Evolutionary conservation across 2,888 invertebrate genomes (phyloP), one percentile per base, ranked within the genome.

Genomic region (Hydriomena furcata): DNA sequence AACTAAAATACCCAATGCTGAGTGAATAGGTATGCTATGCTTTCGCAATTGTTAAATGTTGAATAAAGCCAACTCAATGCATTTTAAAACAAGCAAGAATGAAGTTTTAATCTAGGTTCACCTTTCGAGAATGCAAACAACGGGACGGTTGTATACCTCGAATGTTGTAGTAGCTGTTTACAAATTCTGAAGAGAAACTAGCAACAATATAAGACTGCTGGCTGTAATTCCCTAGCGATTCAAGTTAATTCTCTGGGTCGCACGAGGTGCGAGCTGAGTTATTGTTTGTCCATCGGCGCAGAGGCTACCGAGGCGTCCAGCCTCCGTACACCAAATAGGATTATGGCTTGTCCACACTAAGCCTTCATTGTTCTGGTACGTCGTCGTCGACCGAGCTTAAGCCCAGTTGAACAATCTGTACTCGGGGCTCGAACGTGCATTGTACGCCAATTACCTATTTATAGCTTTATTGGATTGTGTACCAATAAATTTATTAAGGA

Each of bases 281-380:
- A 77, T 77, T 77, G 73, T 73, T 72, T 70, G 70, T 64, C 65
- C 63, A 62, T 64, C 61, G 61, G 35, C 56, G 51, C 37, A 17
- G 52, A 54, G 53, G 58, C 42, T 42, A 53, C 31, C 43, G 49
- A 40, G 52, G 42, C 50, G 23, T 20, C 52, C 43, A 37, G 45
- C 55, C 49, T 50, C 62, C 56, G 63, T 60, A 61, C 68, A 67
- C 69, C 69, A 66, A 77, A 73, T 73, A 72, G 78, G 79, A 79
- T 79, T 79, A 79, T 53, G 68, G 68, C 65, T 65, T 68, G 76
- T 72, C 71, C 71, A 70, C 68, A 68, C 58, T 58, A 60, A 58
- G 64, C 66, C 68, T 68, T 63, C 70, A 71, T 76, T 72, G 76
- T 76, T 70, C 67, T 62, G 61, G 58, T 60, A 60, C 65, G 60